phyloP scores from a whole-genome alignment of 2,888 invertebrate genomes.

The Sinotaia quadrata region DNA sequence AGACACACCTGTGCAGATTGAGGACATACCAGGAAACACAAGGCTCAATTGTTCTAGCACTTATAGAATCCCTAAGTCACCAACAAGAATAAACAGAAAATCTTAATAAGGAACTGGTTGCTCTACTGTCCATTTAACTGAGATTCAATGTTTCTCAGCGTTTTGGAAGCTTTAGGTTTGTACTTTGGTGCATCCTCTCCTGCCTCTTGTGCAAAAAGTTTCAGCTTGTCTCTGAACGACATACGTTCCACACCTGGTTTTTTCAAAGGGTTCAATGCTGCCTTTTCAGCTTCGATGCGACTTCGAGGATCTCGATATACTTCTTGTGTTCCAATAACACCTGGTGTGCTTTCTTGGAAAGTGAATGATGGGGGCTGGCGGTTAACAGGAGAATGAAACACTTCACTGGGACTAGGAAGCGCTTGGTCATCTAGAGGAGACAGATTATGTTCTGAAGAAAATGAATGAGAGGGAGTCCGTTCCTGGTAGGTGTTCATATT shows the following conservation, averaged over 20 bases:
- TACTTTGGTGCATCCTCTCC: constrained; percentile 95
- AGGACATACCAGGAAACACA: too few relatives aligned
- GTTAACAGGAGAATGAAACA: constrained; percentile 22
- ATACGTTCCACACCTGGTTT: constrained; percentile 80
- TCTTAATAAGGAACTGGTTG: too few relatives aligned
- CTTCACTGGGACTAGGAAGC: constrained; percentile 24
- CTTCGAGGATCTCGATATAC: constrained; percentile 95
- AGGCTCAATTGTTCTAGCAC: too few relatives aligned
- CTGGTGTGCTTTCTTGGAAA: constrained; percentile 82
- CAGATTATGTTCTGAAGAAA: constrained; percentile 65
- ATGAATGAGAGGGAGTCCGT: constrained; percentile 45
- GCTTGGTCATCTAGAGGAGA: constrained; percentile 46
- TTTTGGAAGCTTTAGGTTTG: constrained; percentile 95
- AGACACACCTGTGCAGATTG: too few relatives aligned
- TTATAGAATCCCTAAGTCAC: too few relatives aligned
- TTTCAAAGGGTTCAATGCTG: constrained; percentile 39
- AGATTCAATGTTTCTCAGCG: constrained; percentile 77
- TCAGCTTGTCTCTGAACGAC: constrained; percentile 99
- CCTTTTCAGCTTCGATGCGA: constrained; percentile 84
- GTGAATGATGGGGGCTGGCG: constrained; percentile 39
- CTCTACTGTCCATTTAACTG: constrained; percentile 63
- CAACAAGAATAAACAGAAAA: too few relatives aligned
- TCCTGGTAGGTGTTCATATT: constrained; percentile 69
- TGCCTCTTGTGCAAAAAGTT: constrained; percentile 97
- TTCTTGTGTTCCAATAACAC: constrained; percentile 98